A percentile compares a stretch with the other conserved stretches of the same genome.
These are phyloP conservation scores for Manis pentadactyla DNA, from an alignment of 2,797 vertebrate species.

Conservation along the genomic window DNA sequence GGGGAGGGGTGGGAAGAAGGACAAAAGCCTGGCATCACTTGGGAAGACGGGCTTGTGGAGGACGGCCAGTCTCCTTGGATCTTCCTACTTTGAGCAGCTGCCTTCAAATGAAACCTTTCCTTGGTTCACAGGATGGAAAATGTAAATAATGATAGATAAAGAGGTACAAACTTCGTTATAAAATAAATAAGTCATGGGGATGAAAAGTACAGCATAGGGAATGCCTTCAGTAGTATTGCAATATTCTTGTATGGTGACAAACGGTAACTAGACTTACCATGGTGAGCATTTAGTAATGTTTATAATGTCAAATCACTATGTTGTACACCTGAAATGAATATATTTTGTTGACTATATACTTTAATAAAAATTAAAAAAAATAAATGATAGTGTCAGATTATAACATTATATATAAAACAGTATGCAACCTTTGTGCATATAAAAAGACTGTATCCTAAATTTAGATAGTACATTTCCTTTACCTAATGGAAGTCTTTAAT, in stretches of 20 bases:
- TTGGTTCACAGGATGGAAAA: background rate
- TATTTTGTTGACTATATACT: no score
- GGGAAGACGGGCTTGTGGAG: background rate
- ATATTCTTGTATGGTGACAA: no score
- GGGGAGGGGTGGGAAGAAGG: background rate
- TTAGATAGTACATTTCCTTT: background rate
- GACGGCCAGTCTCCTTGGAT: background rate
- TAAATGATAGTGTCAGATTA: no score
- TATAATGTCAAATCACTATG: no score
- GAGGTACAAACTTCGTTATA: no score
- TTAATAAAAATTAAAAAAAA: no score
- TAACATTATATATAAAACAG: background rate
- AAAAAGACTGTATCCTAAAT: background rate
- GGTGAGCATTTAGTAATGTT: no score
- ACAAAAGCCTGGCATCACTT: background rate
- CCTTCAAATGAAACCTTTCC: background rate
- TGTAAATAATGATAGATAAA: background rate
- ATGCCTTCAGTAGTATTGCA: no score
- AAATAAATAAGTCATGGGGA: no score
- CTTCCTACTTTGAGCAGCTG: background rate
- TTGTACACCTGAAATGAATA: no score
- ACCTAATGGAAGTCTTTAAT: conserved; percentile 5
- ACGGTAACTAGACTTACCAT: no score
- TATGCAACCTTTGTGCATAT: background rate
- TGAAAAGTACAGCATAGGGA: no score